Evolutionary conservation across 2,113 vertebrate genomes (phyloP), one percentile per base, ranked within the genome.

Genomic region (Poeciliopsis prolifica): DNA sequence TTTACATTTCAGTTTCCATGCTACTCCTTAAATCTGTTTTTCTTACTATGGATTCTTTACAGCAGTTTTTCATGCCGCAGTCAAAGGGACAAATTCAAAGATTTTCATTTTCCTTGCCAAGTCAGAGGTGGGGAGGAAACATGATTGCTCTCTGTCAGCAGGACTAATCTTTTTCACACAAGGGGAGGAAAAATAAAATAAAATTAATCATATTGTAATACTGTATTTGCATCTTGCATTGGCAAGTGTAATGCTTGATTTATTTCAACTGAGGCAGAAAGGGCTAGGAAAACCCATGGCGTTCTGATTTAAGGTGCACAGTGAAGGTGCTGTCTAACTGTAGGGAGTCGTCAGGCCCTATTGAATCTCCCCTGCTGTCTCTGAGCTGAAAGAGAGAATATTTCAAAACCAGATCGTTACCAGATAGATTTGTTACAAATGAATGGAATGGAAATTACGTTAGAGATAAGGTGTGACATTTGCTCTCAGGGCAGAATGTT

Each of bases 201-300:
- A 42, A 67, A 40, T 26, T 44, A 70, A 70, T 70, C 68, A 35
- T 58, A 60, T 70, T 70, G 51, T 70, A 33, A 60, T 54, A 8
- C 68, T 70, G 51, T 28, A 60, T 60, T 70, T 70, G 30, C 68
- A 70, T 70, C 58, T 70, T 70, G 48, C 51, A 61, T 29, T 44
- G n/a, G 28, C 40, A 70, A 37, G 13, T 28, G 22, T 37, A 37
- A 28, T 54, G 44, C 24, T 19, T 29, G 30, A 54, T 35, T 74
- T 54, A 65, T 28, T 48, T 37, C 12, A 66, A n/a, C 64, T 66
- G 61, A 51, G 24, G 62, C 24, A 24, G n/a, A 58, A 65, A 74
- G 51, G 44, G 13, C 72, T 28, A 24, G 26, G 28, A 37, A 74
- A 66, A 35, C 44, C 72, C 72, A 37, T 65, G 63, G 48, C 58